Base-by-base conservation (phyloP, 2,888 invertebrate genomes). In the Drosophila basisetae region DNA sequence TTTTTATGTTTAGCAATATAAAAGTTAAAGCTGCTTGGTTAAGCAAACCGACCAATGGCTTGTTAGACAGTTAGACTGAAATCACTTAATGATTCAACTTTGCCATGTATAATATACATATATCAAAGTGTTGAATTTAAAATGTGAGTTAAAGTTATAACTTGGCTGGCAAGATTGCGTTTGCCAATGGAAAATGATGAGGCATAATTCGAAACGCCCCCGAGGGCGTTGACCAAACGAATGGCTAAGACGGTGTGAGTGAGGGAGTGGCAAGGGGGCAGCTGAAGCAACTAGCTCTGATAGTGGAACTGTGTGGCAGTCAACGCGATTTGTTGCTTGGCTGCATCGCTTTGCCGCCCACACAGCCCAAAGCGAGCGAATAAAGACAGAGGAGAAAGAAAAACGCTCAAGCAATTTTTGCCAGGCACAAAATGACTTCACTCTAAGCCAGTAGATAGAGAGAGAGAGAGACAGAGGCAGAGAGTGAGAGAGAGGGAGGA, bases 281-380 rank as follows among this genome's bases (percentile, higher is more conserved):
- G 22, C 54, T 31, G 30, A 28, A 31, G 56, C 59, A 61, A 71
- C 60, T 65, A 60, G 69, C 66, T 41, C 22, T 67, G 52, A 49
- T 62, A 55, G 47, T 55, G 65, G 71, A 75, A 60, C 67, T 74
- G 73, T 75, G 68, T 64, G 68, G 73, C 62, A 80, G 75, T 77
- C 87, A 79, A 83, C 85, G 85, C 81, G 79, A 84, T 91, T 91
- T 87, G 89, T 89, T 90, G 90, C 89, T 75, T 80, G 73, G 77
- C 58, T 85, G 82, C 84, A 56, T 54, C 62, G 58, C 69, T 70
- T 52, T 66, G 37, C 35, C 68, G 43, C 50, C 53, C 60, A 25
- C 62, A 43, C 71, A 54, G 43, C 6, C 30, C 43, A 67, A 47
- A 69, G 49, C 53, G 35, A 52, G 52, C 30, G n/a, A 31, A n/a